phyloP scores from a whole-genome alignment of 2,797 vertebrate genomes.

The Heteromormyrus szaboi region DNA sequence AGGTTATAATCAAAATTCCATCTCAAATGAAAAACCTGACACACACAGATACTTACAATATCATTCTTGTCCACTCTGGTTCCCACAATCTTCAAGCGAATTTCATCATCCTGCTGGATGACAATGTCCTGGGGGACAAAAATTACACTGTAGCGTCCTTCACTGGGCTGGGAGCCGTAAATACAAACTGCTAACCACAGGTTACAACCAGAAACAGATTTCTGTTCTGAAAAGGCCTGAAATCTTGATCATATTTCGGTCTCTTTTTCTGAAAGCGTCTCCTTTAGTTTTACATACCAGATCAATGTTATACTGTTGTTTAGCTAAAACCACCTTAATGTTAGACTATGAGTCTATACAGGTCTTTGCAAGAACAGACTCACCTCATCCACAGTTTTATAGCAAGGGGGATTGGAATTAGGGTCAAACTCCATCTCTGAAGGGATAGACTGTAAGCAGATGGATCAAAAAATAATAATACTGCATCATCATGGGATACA shows the following conservation, averaged over 20 bases:
- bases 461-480: slow-evolving; percentile 3
- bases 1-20: not conserved
- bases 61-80: slow-evolving; percentile 92
- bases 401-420: slow-evolving; percentile 90
- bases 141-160: not conserved
- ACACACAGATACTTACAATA: slow-evolving; percentile 66
- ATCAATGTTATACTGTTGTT: not conserved
- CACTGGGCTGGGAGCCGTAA: not conserved
- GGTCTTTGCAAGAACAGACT: slow-evolving; percentile 19
- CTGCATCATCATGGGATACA: not conserved
- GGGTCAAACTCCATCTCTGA: slow-evolving; percentile 95
- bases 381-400: slow-evolving; percentile 90
- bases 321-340: not conserved
- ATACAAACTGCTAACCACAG: not conserved
- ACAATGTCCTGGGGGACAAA: slow-evolving; percentile 73
- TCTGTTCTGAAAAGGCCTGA: not conserved
- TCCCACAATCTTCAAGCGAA: slow-evolving; percentile 85
- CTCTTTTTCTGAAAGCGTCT: not conserved
- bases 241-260: not conserved
- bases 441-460: slow-evolving; percentile 76
- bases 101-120: slow-evolving; percentile 91
- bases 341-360: not conserved
- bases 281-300: not conserved
- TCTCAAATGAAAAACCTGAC: not conserved
- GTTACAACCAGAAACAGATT: not conserved